Conservation (phyloP, 1,140 invertebrate genomes). For the Branchinecta lindahli region DNA sequence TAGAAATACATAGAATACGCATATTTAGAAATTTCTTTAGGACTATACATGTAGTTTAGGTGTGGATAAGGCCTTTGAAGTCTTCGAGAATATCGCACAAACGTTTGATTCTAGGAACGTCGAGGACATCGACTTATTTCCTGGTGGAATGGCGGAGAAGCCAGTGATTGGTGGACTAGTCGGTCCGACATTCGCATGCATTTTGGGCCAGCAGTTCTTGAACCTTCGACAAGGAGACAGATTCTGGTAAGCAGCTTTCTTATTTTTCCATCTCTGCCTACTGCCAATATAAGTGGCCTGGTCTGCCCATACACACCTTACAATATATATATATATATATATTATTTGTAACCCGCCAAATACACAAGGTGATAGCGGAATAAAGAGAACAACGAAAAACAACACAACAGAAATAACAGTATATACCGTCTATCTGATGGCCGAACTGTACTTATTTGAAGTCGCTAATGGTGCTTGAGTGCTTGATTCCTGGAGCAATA, state of each 20-base stretch:
- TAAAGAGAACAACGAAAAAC: no score
- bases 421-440: neutral
- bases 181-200: conserved; percentile 89
- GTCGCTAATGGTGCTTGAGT: no score
- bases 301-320: conserved; percentile 10
- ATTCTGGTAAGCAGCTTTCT: conserved; percentile 32
- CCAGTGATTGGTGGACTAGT: conserved; percentile 71
- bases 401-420: neutral
- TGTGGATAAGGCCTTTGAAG: no score
- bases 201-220: conserved; percentile 83
- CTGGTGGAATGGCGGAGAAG: conserved; percentile 58
- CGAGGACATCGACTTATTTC: conserved; percentile 36
- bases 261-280: conserved; percentile 12
- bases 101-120: conserved; percentile 26
- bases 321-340: no score
- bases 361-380: no score
- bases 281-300: neutral
- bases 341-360: no score
- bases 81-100: no score
- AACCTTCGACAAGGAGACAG: conserved; percentile 50
- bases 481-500: no score
- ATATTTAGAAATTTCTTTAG: no score
- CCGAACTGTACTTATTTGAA: no score
- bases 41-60: no score
- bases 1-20: no score